Percentiles rank a stretch among this genome's conserved stretches.
Conservation (phyloP, 2,113 vertebrate species). For the Alethe diademata region DNA sequence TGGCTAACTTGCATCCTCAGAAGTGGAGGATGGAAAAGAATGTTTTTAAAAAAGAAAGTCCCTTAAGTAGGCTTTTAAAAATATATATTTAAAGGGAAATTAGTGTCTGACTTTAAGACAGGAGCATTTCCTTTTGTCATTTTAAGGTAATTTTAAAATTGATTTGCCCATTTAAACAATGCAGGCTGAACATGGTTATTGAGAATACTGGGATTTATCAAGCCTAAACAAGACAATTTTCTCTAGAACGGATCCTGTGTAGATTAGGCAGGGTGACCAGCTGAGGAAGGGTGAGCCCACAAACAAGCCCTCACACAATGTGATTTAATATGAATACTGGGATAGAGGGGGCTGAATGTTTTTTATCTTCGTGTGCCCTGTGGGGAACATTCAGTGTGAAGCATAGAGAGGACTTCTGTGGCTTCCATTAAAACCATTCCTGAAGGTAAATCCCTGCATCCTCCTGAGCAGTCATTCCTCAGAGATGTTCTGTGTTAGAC, state of each 20-base stretch:
- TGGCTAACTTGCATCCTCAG: not conserved
- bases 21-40: not conserved
- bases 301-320: rapidly evolving
- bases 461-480: not conserved
- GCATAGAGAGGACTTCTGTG: not conserved
- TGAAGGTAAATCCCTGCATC: not conserved
- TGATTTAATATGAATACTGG: not conserved
- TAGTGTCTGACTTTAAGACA: not conserved
- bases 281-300: not conserved
- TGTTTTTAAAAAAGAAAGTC: not conserved
- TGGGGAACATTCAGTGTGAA: not conserved
- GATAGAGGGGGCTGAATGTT: not conserved
- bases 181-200: not conserved
- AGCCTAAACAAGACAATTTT: not conserved
- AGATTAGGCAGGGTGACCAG: not conserved
- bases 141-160: not conserved
- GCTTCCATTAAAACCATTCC: not conserved
- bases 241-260: not conserved
- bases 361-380: not conserved
- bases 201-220: not conserved
- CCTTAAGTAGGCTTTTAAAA: not conserved
- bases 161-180: not conserved
- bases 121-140: not conserved
- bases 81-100: not conserved
- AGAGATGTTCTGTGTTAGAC: not conserved